phyloP scores from a whole-genome alignment of 1,140 invertebrate genomes.

The Heliconius hermathena region DNA sequence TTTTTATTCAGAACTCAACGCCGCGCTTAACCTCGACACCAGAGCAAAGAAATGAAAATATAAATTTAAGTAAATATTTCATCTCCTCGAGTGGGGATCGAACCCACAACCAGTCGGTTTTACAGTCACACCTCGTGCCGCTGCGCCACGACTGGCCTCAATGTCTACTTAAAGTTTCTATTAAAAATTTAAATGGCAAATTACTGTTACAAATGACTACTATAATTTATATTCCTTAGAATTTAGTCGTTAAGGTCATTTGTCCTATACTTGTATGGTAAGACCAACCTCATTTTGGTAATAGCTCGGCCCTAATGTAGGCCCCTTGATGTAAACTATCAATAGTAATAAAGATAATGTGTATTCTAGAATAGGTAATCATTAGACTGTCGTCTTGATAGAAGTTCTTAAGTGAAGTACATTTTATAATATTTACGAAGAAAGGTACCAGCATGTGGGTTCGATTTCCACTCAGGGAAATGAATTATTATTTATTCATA shows the following conservation, averaged over 20 bases:
- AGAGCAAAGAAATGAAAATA: no score
- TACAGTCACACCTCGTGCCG: no score
- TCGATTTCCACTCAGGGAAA: no score
- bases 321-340: background rate
- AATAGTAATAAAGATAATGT: conserved; percentile 14
- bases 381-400: background rate
- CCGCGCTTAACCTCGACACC: no score
- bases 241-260: conserved; percentile 15
- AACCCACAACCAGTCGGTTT: no score
- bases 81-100: no score
- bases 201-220: background rate
- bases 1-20: no score
- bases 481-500: no score
- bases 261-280: background rate
- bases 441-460: no score
- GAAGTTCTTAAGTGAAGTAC: background rate
- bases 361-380: background rate
- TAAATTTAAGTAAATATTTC: no score
- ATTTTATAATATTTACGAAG: background rate
- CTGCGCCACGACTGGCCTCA: no score
- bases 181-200: background rate
- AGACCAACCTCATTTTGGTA: conserved; percentile 13
- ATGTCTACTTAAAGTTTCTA: background rate
- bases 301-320: conserved; percentile 11
- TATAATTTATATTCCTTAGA: conserved; percentile 18